Base-by-base conservation (phyloP, 1,140 invertebrate genomes). In the Ceratitis capitata region DNA sequence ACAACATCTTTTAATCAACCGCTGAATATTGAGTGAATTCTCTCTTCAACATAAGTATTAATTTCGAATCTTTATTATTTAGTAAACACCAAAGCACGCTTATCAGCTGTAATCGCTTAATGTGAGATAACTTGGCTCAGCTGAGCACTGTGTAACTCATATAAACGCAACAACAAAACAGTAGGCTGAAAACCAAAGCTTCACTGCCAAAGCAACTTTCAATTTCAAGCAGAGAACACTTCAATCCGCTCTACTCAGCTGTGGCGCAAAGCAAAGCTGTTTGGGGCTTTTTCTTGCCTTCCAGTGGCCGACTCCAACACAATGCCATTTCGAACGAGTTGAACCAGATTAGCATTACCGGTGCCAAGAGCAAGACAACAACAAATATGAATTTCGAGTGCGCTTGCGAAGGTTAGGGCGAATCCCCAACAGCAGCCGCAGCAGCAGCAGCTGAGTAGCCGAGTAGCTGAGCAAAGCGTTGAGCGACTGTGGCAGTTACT, bases 401-500 rank as follows among this genome's bases (percentile, higher is more conserved):
- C 39, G 23, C 69, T 45, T 5, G 35, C 42, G 69, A 45, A 78
- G 69, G 69, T 78, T 35, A 78, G 45, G 69, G 69, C 39, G n/a
- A 69, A 61, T 19, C 10, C 10, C 12, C 10, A 56, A 19, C 51
- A 4, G 16, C 51, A 53, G 4, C 32, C 26, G 32, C 16, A 39
- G 61, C 32, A 19, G 14, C 69, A 78, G 69, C 39, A 47, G 19
- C 23, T 78, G 69, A 78, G 69, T 39, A 69, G 61, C 69, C 29
- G 56, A 61, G 56, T 26, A 19, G 10, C 12, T 61, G 69, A 45
- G 69, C 39, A n/a, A 78, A n/a, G n/a, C 10, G 4, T 39, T 19
- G 35, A 45, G 69, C n/a, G 19, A 42, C n/a, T 78, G 69, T 78
- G 69, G 69, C 69, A 78, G 69, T 78, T 78, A 78, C 32, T 45